A percentile compares a stretch with the other conserved stretches of the same genome.
Conservation (phyloP, 1,140 invertebrate species). For the Pseudomyrmex concolor region DNA sequence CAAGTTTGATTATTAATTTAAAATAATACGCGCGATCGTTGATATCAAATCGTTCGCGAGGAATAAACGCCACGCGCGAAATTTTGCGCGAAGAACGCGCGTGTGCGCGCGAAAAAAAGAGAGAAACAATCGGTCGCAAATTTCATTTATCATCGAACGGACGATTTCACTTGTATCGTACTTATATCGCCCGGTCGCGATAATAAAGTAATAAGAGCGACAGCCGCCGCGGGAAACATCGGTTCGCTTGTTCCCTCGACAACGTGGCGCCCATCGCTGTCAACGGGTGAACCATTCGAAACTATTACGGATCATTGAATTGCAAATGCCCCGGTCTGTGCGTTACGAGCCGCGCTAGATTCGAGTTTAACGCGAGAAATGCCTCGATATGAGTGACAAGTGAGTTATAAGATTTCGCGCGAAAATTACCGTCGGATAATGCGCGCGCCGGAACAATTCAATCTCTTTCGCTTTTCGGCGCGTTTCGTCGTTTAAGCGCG, state of each 20-base stretch:
- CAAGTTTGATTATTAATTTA: not conserved
- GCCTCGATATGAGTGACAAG: slow-evolving; percentile 46
- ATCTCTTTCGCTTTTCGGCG: not conserved
- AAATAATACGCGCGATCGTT: not conserved
- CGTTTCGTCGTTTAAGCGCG: not conserved
- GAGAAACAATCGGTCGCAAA: slow-evolving; percentile 36
- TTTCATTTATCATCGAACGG: slow-evolving; percentile 37
- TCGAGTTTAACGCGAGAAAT: slow-evolving; percentile 40
- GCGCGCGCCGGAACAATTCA: slow-evolving; percentile 3
- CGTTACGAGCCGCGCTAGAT: slow-evolving; percentile 35
- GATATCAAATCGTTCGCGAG: slow-evolving; percentile 5
- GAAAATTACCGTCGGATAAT: not conserved
- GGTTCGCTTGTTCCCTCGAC: slow-evolving; percentile 56
- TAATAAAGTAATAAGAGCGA: slow-evolving; percentile 63
- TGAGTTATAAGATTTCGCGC: slow-evolving; percentile 24
- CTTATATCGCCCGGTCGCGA: slow-evolving; percentile 22
- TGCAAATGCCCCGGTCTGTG: slow-evolving; percentile 68
- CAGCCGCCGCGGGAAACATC: slow-evolving; percentile 54
- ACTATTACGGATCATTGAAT: slow-evolving; percentile 79
- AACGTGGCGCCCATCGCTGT: slow-evolving; percentile 59
- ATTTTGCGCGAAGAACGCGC: not conserved
- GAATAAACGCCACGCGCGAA: slow-evolving; percentile 7
- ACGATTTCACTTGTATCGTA: slow-evolving; percentile 36
- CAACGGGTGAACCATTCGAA: slow-evolving; percentile 69
- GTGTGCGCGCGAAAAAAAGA: not conserved